Evolutionary conservation across 2,797 vertebrate genomes (phyloP).

Genomic region (Helostoma temminkii): DNA sequence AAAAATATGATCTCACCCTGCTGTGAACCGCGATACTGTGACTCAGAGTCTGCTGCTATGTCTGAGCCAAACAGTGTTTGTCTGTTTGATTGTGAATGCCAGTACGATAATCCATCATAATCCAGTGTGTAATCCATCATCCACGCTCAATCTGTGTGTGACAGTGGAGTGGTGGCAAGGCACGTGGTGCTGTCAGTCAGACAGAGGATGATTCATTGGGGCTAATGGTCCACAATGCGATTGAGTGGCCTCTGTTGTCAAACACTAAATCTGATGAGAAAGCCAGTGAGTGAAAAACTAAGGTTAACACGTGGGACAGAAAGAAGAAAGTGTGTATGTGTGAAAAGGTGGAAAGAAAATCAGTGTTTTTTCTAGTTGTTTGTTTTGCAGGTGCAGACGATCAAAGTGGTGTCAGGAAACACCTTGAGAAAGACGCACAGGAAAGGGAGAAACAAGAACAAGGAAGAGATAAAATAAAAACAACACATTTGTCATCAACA

Average conservation of each 20-base stretch:
- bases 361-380: constrained; percentile 16
- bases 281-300: no score
- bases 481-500: no score
- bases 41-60: constrained; percentile 21
- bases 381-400: constrained; percentile 6
- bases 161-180: constrained; percentile 49
- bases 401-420: constrained; percentile 15
- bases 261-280: constrained; percentile 35
- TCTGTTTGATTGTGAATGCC: constrained; percentile 43
- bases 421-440: constrained; percentile 14
- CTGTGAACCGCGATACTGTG: constrained; percentile 14
- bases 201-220: constrained; percentile 55
- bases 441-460: background rate
- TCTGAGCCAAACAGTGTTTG: constrained; percentile 28
- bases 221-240: constrained; percentile 51
- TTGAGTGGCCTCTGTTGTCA: constrained; percentile 39
- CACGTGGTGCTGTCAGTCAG: constrained; percentile 55
- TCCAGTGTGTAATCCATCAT: constrained; percentile 72
- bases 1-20: constrained; percentile 38
- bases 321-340: background rate
- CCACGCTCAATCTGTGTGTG: constrained; percentile 63
- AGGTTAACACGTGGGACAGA: constrained; percentile 17
- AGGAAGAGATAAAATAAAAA: background rate
- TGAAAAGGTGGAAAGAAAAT: constrained; percentile 25
- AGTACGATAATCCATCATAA: constrained; percentile 70